Evolutionary conservation across 2,113 vertebrate species (phyloP), one percentile per base, ranked within the genome.

Genomic region (Tachuris rubrigastra): DNA sequence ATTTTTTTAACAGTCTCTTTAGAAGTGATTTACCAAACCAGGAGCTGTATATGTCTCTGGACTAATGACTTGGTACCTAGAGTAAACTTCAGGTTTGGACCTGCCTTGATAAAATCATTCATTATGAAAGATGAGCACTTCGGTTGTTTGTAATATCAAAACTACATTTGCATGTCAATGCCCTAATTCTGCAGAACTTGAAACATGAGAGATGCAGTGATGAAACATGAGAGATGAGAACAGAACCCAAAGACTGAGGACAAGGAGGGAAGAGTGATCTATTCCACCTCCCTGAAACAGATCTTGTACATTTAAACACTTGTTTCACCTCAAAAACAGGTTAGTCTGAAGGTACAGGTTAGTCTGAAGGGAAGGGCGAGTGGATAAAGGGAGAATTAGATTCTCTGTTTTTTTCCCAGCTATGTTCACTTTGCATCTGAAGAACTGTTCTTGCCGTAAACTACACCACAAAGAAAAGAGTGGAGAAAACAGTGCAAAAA

Each of bases 201-300:
- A 56, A 78, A 77, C 1, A 5, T 0, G 3, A 41, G 33, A 37
- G 15, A 52, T 42, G 33, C 39, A 67, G 47, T 0, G 0, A 18
- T 77, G 10, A 60, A 78, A 80, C 1, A 5, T 0, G 3, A 44
- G 33, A 37, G 15, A 52, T 47, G 33, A 59, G 23, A 91, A 30
- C n/a, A 50, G 23, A 60, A 47, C 17, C 3, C 18, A 68, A 74
- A 27, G 23, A 59, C 33, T 44, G 50, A 35, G 12, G 9, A 39
- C 17, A 56, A 11, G 3, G 16, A 60, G 8, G 42, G 37, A 85
- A 76, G 13, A 85, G 24, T 21, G 30, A 55, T 47, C 5, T 3
- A 56, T 42, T 68, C 18, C 14, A 39, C 23, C 25, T 87, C 63
- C n/a, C 27, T 87, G 46, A 88, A 93, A 42, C 9, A 69, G 24